Evolutionary conservation across 1,140 invertebrate genomes (phyloP), one percentile per base, ranked within the genome.

Genomic region (Drosophila mojavensis): DNA sequence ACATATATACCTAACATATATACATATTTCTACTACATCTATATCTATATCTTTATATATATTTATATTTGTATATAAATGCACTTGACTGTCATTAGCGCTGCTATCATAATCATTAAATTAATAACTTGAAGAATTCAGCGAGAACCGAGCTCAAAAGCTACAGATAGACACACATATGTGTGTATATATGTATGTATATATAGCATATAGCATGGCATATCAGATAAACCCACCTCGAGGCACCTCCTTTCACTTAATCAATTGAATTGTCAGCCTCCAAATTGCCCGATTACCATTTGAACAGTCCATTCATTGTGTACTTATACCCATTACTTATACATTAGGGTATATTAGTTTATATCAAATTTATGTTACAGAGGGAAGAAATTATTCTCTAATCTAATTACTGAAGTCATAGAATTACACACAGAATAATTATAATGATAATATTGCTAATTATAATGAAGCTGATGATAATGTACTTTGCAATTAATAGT

Each of bases 51-150:
- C 20, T 24, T 9, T 36, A 36, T 36, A 36, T 36, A 36, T 36
- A 6, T 10, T 0, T 39, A 39, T 13, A 39, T n/a, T 43, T 33
- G 7, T 58, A 45, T 30, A 76, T 50, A 70, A 67, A 55, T 88
- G 83, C 84, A 88, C 83, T 88, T 88, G 83, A 89, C 60, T 80
- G 74, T 88, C 84, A 88, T 88, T 88, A 88, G 83, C 83, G 81
- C 61, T 64, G 64, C 68, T 67, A 89, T 89, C 80, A 88, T 88
- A 88, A 88, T 89, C 83, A 88, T 88, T 88, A 56, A 88, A 80
- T 88, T 88, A 89, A 88, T 88, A 88, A 71, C 78, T 75, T 82
- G 51, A 76, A 73, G 78, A 70, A 75, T 64, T 62, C 50, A 20
- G 15, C 43, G 43, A 47, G 43, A 47, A 13, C 11, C 55, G 51